Evolutionary conservation across 2,113 vertebrate species (phyloP), one percentile per base, ranked within the genome.

Genomic region (Capreolus pygargus): DNA sequence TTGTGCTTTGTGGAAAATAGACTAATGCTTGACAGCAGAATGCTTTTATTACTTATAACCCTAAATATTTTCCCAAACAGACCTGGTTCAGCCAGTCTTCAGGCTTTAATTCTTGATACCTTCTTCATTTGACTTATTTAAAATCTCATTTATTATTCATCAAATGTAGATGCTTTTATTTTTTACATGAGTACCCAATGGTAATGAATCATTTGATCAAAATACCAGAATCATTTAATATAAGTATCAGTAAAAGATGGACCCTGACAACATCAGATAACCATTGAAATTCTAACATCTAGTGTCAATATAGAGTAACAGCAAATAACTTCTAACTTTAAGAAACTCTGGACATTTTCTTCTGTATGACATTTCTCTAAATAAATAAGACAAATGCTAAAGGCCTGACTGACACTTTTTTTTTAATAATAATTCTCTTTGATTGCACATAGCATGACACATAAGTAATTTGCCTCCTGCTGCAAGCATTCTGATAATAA

Each of bases 321-420:
- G 5, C 60, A 88, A 76, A 78, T 93, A 81, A 61, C 67, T 81
- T 87, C 14, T 93, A 36, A 85, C 55, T 86, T 95, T 61, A n/a
- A 67, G 81, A 78, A 89, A 47, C n/a, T 74, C 27, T 83, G 52
- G 61, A 54, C 30, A 90, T 91, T 95, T 87, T 93, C 70, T 96
- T n/a, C 45, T 36, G 61, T 13, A 47, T 78, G 19, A 57, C 36
- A 94, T 90, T 86, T 45, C 17, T 7, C 28, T 83, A 30, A 86
- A 39, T 70, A 45, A 93, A 91, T 36, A 45, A 25, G 76, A 93
- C 6, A 83, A 76, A 74, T 3, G 13, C 45, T 30, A 78, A 87
- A 95, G 39, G 23, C 60, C 12, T 64, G 23, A 19, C 33, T 30
- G 25, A 28, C 0, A 16, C 45, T 93, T 93, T 91, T 82, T 17